Conservation (phyloP, 2,113 vertebrate species). For the Oreochromis niloticus region DNA sequence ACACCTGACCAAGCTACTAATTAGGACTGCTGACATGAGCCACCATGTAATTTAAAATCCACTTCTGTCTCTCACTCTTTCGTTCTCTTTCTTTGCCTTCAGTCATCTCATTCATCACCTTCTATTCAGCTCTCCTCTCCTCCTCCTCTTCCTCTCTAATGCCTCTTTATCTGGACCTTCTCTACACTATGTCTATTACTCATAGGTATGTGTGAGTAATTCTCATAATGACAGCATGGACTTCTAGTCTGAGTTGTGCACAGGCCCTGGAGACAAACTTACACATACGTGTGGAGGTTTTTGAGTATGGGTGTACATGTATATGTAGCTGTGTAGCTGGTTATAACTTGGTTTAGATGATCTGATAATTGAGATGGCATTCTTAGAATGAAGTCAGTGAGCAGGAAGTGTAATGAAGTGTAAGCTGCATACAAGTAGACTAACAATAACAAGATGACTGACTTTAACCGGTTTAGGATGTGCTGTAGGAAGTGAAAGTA, state of each 20-base stretch:
- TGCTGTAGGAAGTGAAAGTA: not conserved
- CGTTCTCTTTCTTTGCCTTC: constrained; percentile 30
- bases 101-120: constrained; percentile 67
- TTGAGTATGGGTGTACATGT: not conserved
- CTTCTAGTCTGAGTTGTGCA: not conserved
- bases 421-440: not conserved
- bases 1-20: constrained; percentile 70
- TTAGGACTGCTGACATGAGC: constrained; percentile 59
- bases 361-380: not conserved
- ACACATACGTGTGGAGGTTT: not conserved
- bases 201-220: constrained; percentile 1
- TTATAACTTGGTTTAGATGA: not conserved
- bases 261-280: not conserved
- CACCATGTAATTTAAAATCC: constrained; percentile 67
- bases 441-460: not conserved
- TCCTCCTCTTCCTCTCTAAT: constrained; percentile 34
- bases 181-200: constrained; percentile 16
- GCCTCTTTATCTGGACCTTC: constrained; percentile 5
- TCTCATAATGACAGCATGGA: constrained; percentile 1
- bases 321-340: not conserved
- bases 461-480: not conserved
- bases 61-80: constrained; percentile 35
- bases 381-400: constrained; percentile 12
- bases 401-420: not conserved
- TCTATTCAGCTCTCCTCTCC: constrained; percentile 38